These are phyloP conservation scores for Hemitrygon akajei DNA, from an alignment of 2,797 vertebrate species.

Conservation along the genomic window DNA sequence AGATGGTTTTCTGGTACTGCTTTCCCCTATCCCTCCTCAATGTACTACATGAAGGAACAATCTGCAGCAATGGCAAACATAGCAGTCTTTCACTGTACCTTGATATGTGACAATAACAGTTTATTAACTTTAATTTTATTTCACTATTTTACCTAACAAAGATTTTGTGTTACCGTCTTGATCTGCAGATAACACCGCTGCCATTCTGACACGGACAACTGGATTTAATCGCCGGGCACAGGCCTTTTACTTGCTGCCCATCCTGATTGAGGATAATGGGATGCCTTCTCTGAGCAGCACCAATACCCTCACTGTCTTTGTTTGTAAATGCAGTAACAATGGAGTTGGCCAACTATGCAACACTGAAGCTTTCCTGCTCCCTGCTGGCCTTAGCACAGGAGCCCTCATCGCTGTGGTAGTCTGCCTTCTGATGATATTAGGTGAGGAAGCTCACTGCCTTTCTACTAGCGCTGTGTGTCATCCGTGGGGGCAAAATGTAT, in stretches of 20 bases:
- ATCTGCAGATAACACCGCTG: slow-evolving; percentile 83
- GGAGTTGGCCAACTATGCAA: slow-evolving; percentile 59
- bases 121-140: too few species aligned
- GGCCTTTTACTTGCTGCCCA: slow-evolving; percentile 64
- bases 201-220: slow-evolving; percentile 70
- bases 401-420: slow-evolving; percentile 65
- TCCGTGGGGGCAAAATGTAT: not conserved
- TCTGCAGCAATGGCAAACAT: too few species aligned
- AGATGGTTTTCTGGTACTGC: too few species aligned
- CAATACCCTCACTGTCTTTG: slow-evolving; percentile 71
- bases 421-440: slow-evolving; percentile 66
- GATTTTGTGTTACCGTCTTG: slow-evolving; percentile 29
- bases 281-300: slow-evolving; percentile 76
- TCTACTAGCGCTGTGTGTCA: too few species aligned
- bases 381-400: slow-evolving; percentile 66
- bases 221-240: slow-evolving; percentile 71
- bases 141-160: too few species aligned
- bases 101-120: too few species aligned
- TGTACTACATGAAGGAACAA: too few species aligned
- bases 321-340: slow-evolving; percentile 72
- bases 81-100: too few species aligned
- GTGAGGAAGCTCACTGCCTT: slow-evolving; percentile 55
- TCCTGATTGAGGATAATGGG: slow-evolving; percentile 80
- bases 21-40: too few species aligned
- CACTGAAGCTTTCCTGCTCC: slow-evolving; percentile 60